Conservation (phyloP, 2,113 vertebrate genomes). For the Passer montanus region DNA sequence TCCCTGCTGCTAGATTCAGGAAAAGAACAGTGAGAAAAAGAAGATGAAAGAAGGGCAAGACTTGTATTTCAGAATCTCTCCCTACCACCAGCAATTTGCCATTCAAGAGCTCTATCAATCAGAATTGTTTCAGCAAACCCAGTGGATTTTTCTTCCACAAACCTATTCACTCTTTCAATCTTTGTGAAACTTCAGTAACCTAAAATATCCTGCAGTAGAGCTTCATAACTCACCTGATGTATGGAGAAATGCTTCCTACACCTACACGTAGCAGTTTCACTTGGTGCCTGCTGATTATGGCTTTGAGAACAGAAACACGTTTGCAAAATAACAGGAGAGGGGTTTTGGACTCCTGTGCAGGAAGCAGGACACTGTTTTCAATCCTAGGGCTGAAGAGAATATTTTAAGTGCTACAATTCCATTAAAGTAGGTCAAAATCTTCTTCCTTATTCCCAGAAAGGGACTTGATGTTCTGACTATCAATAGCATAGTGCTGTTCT, state of each 20-base stretch:
- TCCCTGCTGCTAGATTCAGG: background rate
- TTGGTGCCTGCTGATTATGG: background rate
- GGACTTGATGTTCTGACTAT: conserved; percentile 5
- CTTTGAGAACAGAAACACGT: background rate
- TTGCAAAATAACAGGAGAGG: background rate
- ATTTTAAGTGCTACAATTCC: background rate
- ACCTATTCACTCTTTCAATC: background rate
- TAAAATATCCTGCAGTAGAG: background rate
- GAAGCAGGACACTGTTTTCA: background rate
- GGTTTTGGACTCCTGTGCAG: background rate
- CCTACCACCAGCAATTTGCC: background rate
- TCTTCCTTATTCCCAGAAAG: conserved; percentile 30
- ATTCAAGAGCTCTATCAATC: background rate
- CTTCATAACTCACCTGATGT: background rate
- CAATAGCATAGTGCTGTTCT: background rate
- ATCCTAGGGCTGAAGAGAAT: background rate
- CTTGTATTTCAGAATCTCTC: background rate
- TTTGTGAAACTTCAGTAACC: background rate
- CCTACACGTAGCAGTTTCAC: background rate
- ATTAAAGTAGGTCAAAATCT: conserved; percentile 45
- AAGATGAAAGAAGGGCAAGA: background rate
- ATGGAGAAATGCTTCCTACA: background rate
- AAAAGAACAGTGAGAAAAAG: background rate
- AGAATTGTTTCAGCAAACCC: background rate
- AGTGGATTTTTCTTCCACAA: background rate